Conservation (phyloP, 2,888 invertebrate species). For the Carterocephalus palaemon region DNA sequence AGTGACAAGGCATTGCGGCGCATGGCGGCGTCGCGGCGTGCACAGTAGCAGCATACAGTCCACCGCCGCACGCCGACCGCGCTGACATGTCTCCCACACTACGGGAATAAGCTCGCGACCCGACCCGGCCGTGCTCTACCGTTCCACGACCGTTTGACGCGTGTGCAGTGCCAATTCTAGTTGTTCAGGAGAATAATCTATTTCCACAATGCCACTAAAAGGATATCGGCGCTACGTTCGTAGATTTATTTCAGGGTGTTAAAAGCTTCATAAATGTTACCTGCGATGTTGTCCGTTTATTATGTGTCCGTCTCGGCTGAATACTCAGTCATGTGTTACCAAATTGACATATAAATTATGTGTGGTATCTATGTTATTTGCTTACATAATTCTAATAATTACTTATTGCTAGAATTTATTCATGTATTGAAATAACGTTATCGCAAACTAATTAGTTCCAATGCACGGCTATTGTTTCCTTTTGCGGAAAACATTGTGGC, state of each 20-base stretch:
- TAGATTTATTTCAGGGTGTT: slow-evolving; percentile 61
- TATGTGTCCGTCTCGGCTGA: slow-evolving; percentile 34
- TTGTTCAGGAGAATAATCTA: slow-evolving; percentile 30
- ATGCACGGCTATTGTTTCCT: slow-evolving; percentile 9
- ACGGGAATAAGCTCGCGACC: slow-evolving; percentile 28
- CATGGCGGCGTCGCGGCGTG: slow-evolving; percentile 38
- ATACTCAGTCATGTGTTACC: slow-evolving; percentile 44
- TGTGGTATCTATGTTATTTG: slow-evolving; percentile 31
- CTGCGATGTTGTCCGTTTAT: slow-evolving; percentile 51
- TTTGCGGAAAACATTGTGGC: slow-evolving; percentile 5
- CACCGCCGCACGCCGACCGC: slow-evolving; percentile 53
- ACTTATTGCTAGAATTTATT: slow-evolving; percentile 8
- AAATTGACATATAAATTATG: slow-evolving; percentile 35
- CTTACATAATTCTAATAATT: slow-evolving; percentile 7
- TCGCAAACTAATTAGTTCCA: slow-evolving; percentile 24
- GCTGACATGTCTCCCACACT: slow-evolving; percentile 59
- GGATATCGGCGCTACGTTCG: slow-evolving; percentile 63
- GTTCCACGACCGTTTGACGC: slow-evolving; percentile 34
- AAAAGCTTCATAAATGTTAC: slow-evolving; percentile 51
- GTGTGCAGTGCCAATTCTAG: slow-evolving; percentile 48
- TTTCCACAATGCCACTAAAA: slow-evolving; percentile 37
- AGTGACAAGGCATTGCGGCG: slow-evolving; percentile 37
- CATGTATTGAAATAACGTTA: slow-evolving; percentile 33
- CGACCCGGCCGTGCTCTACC: slow-evolving; percentile 35
- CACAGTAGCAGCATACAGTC: slow-evolving; percentile 46